These are phyloP conservation scores for Entelurus aequoreus DNA, from an alignment of 2,113 vertebrate species.

Conservation along the genomic window DNA sequence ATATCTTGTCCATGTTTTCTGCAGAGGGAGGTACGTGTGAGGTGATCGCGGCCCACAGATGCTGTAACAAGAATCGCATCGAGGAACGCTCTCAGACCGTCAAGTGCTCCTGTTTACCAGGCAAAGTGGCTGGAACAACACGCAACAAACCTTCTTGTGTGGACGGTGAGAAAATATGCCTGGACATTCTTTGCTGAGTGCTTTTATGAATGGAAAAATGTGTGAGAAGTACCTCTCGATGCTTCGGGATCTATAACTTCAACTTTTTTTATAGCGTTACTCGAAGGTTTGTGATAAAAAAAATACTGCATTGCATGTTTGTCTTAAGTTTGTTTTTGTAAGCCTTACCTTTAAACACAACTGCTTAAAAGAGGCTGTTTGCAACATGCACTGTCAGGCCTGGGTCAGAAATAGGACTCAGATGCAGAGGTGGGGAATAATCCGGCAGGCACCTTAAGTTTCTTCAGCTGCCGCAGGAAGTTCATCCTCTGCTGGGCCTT, in stretches of 20 bases:
- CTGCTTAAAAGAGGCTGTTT: no score
- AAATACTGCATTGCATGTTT: not conserved
- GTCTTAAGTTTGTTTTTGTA: not conserved
- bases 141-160: constrained; percentile 98
- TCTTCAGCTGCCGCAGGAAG: no score
- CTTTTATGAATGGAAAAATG: not conserved
- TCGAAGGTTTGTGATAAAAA: not conserved
- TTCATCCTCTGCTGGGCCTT: no score
- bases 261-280: no score
- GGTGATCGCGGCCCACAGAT: constrained; percentile 97
- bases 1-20: constrained; percentile 51
- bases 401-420: no score
- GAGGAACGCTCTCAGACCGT: constrained; percentile 98
- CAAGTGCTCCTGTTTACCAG: constrained; percentile 98
- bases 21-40: constrained; percentile 98
- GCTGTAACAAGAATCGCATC: constrained; percentile 99
- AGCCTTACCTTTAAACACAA: not conserved
- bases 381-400: no score
- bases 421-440: no score
- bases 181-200: not conserved
- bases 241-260: not conserved
- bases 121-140: constrained; percentile 97
- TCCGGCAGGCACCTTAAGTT: no score
- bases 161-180: constrained; percentile 80
- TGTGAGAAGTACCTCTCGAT: not conserved